Base-by-base conservation (phyloP, 64 coral and sea anemone genomes). In the Stylophora pistillata region DNA sequence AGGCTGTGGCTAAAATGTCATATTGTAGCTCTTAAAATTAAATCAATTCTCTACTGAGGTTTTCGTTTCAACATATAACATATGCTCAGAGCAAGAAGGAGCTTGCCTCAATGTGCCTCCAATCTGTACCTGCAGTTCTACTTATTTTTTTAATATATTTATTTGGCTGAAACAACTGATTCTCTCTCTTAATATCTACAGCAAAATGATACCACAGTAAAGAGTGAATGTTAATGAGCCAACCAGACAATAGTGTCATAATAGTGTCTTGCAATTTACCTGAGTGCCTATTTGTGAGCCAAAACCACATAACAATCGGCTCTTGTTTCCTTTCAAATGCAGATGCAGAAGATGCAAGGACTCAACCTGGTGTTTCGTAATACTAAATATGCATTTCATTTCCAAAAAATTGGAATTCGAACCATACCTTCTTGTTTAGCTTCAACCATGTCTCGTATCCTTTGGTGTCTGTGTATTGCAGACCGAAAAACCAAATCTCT, bases 401-500 rank as follows among this genome's bases (percentile, higher is more conserved):
- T 20, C 5, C 79, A 78, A 34, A 54, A 78, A 41, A 72, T 60
- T 13, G 13, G 7, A 20, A 25, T 21, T 56, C 34, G 53, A 55
- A 21, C 74, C 21, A 10, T 77, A 98, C 96, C 90, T 98, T 98
- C 83, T 98, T 98, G 60, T 95, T 95, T 20, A 98, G 59, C 85
- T 98, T 95, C 15, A 98, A 54, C 96, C 96, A 98, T 5, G 96
- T 91, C 9, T 55, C 14, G 21, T 78, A 88, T 1, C 96, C 96
- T 76, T 98, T 98, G 15, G 61, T 88, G 74, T 98, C 96, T 1
- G 75, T 90, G 55, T 95, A 98, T 55, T 95, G 81, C 17, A 98
- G 56, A 3, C 96, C 96, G 47, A 98, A 98, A 52, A 89, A 98
- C 96, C 96, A 98, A 33, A 95, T 98, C 69, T 98, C 96, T 32